phyloP scores from a whole-genome alignment of 2,888 invertebrate species.

The Drosophila birchii region DNA sequence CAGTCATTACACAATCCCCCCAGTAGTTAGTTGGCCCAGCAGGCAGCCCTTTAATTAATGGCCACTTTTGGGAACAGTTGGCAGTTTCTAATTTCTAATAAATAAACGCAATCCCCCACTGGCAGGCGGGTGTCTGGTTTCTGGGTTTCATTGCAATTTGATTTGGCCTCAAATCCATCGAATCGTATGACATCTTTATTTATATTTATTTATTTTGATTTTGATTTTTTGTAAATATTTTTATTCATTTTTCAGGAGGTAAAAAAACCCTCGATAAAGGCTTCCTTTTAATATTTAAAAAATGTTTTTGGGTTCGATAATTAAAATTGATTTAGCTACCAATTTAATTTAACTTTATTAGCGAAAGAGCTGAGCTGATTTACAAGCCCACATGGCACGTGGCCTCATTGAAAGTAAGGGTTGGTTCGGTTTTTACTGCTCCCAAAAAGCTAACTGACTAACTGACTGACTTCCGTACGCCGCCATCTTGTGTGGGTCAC shows the following conservation, averaged over 20 bases:
- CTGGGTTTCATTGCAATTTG: constrained; percentile 29
- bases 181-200: constrained; percentile 25
- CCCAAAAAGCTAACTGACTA: constrained; percentile 7
- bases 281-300: not conserved
- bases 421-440: not conserved
- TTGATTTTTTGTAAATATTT: constrained; percentile 36
- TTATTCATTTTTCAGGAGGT: constrained; percentile 1
- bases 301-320: not conserved
- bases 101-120: constrained; percentile 44
- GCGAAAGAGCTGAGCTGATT: not conserved
- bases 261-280: constrained; percentile 1
- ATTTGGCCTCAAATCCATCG: constrained; percentile 42
- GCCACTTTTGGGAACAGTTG: constrained; percentile 57
- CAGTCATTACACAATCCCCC: constrained; percentile 34
- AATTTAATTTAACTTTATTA: constrained; percentile 6
- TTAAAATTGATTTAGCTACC: constrained; percentile 11
- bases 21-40: constrained; percentile 30
- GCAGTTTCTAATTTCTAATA: constrained; percentile 62
- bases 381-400: not conserved
- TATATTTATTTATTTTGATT: constrained; percentile 24
- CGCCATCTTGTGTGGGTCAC: constrained; percentile 40
- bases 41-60: constrained; percentile 59
- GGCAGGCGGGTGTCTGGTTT: not conserved
- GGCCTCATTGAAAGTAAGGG: not conserved
- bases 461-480: constrained; percentile 34